Evolutionary conservation across 2,797 vertebrate species (phyloP).

Genomic region (Gallinago solitaria): DNA sequence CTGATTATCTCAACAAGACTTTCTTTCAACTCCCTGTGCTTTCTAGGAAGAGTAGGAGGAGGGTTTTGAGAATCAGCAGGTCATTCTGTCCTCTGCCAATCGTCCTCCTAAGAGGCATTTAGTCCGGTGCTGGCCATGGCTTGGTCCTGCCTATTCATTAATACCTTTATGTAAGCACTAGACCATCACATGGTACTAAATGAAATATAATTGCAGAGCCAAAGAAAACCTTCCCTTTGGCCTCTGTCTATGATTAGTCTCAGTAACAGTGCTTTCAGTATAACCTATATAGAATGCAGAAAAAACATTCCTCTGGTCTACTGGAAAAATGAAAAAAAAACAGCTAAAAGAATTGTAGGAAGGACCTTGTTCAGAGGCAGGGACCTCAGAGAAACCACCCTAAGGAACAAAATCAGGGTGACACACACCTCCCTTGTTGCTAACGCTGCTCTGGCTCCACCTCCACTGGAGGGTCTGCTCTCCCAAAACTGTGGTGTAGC

Average conservation of each 20-base stretch:
- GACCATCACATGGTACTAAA: neutral
- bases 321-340: neutral
- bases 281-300: neutral
- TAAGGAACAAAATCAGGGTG: neutral
- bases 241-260: neutral
- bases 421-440: neutral
- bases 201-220: neutral
- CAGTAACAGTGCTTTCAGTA: neutral
- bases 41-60: neutral
- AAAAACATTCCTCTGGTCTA: neutral
- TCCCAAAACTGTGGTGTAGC: neutral
- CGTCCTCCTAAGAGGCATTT: neutral
- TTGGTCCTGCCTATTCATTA: neutral
- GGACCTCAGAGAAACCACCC: neutral
- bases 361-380: neutral
- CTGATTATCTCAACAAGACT: neutral
- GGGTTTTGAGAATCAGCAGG: neutral
- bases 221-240: neutral
- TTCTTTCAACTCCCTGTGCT: neutral
- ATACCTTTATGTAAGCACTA: neutral
- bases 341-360: neutral
- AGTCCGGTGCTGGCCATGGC: neutral
- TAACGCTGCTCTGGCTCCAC: neutral
- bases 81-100: neutral
- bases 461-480: neutral